phyloP scores from a whole-genome alignment of 2,797 vertebrate genomes.

The Pitangus sulphuratus region DNA sequence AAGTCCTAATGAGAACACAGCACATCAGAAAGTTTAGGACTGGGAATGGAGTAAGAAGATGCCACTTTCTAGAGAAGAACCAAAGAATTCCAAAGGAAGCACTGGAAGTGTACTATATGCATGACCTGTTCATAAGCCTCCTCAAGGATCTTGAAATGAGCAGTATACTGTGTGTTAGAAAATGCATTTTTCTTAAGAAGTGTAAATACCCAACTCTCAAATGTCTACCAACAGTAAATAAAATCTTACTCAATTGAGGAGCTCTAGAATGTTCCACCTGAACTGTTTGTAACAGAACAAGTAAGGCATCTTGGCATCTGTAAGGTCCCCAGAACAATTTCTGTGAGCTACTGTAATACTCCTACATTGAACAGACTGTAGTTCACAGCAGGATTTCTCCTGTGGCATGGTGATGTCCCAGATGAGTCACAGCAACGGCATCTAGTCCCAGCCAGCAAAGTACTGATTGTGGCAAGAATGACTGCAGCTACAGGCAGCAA shows the following conservation, averaged over 20 bases:
- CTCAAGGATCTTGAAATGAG: neutral
- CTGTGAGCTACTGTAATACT: conserved; percentile 5
- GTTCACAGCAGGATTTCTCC: conserved; percentile 30
- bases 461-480: neutral
- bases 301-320: neutral
- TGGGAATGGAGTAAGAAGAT: neutral
- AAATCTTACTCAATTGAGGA: neutral
- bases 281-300: neutral
- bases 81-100: neutral
- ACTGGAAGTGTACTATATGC: neutral
- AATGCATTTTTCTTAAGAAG: neutral
- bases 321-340: neutral
- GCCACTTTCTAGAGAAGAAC: neutral
- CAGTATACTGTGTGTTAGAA: neutral
- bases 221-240: neutral
- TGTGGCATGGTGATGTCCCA: neutral
- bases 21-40: neutral
- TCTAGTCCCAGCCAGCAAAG: neutral
- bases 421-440: conserved; percentile 9
- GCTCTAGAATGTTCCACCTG: neutral
- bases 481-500: neutral
- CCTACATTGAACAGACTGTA: neutral
- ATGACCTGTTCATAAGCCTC: neutral
- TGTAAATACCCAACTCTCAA: neutral
- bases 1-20: neutral